Conservation (phyloP, 2,797 vertebrate genomes). For the Sitta carolinensis region DNA sequence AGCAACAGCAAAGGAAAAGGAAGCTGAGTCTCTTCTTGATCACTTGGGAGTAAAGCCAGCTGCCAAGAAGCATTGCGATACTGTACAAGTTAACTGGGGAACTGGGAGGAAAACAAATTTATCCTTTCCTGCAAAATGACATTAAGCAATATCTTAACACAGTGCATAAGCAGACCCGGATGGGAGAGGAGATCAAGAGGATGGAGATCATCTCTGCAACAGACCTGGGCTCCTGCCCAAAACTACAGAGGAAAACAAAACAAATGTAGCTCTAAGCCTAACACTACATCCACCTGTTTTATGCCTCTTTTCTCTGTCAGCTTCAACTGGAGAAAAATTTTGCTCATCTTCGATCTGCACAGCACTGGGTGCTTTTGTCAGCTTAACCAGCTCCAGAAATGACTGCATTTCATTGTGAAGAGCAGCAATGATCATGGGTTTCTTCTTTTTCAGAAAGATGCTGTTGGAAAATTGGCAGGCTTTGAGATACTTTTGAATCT, state of each 20-base stretch:
- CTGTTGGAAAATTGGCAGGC: not conserved
- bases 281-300: not conserved
- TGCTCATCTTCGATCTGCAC: not conserved
- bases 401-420: not conserved
- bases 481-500: not conserved
- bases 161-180: not conserved
- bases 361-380: not conserved
- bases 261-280: not conserved
- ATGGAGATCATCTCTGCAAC: not conserved
- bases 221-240: not conserved
- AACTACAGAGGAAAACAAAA: not conserved
- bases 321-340: not conserved
- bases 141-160: not conserved
- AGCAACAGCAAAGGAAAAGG: not conserved
- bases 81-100: not conserved
- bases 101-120: not conserved
- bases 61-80: not conserved
- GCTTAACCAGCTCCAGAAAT: not conserved
- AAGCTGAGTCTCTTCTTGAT: not conserved
- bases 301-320: not conserved
- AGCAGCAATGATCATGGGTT: not conserved
- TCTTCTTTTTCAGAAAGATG: not conserved
- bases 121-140: not conserved
- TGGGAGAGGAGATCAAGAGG: not conserved
- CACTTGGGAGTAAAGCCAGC: not conserved